Evolutionary conservation across 2,797 vertebrate genomes (phyloP).

Genomic region (Fratercula arctica): DNA sequence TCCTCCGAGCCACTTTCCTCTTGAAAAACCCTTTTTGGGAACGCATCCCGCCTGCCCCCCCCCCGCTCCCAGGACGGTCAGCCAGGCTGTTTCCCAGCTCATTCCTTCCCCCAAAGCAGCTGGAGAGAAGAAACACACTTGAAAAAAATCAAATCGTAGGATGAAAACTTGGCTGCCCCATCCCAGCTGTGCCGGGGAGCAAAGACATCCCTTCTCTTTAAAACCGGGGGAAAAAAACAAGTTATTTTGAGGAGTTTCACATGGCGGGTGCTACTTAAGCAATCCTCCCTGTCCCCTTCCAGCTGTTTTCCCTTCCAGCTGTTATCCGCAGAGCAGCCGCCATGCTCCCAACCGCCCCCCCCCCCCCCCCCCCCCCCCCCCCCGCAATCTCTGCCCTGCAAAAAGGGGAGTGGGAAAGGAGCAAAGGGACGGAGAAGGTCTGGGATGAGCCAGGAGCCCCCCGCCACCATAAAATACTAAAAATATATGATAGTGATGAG

Average conservation of each 20-base stretch:
- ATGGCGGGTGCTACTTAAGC: neutral
- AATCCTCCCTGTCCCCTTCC: neutral
- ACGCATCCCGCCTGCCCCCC: no score
- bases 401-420: neutral
- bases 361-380: no score
- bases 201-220: neutral
- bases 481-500: fast-evolving
- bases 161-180: neutral
- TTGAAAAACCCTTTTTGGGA: neutral
- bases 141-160: neutral
- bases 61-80: neutral
- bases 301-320: conserved; percentile 10
- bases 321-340: neutral
- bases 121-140: neutral
- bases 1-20: neutral
- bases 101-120: neutral
- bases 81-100: neutral
- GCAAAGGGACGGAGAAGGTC: neutral
- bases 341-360: neutral
- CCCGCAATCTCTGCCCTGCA: neutral
- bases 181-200: neutral
- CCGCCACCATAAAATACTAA: neutral
- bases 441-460: neutral
- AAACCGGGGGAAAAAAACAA: neutral
- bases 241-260: neutral